phyloP scores from a whole-genome alignment of 2,888 invertebrate species.

The Phlogophora meticulosa region DNA sequence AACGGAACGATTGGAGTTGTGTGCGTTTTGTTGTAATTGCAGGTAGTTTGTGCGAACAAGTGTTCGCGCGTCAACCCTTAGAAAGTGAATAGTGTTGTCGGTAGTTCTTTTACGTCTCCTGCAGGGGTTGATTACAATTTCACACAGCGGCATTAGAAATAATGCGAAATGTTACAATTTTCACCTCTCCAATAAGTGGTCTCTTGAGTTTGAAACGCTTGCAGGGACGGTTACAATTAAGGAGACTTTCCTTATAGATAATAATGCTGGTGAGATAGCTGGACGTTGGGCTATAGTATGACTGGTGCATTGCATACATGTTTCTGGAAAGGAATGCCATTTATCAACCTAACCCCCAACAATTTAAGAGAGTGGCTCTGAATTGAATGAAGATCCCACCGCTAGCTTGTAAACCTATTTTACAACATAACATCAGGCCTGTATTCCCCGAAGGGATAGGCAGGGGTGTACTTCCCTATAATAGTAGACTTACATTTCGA shows the following conservation, averaged over 20 bases:
- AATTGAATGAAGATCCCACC: not conserved
- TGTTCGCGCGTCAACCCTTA: slow-evolving; percentile 31
- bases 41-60: slow-evolving; percentile 56
- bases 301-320: not conserved
- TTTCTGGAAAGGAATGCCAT: not conserved
- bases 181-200: not conserved
- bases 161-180: not conserved
- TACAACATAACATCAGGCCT: too few relatives aligned
- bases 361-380: not conserved
- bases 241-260: too few relatives aligned
- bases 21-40: slow-evolving; percentile 53
- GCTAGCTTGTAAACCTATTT: too few relatives aligned
- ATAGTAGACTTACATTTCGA: too few relatives aligned
- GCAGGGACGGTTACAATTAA: too few relatives aligned
- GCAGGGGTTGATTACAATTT: slow-evolving; percentile 9
- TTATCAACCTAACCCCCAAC: not conserved
- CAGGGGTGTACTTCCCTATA: too few relatives aligned
- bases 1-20: slow-evolving; percentile 46
- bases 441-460: too few relatives aligned
- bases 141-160: not conserved
- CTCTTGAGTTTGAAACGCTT: not conserved
- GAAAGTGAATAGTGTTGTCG: slow-evolving; percentile 35
- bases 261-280: too few relatives aligned
- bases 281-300: too few relatives aligned
- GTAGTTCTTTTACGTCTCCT: not conserved